Conservation (phyloP, 2,888 invertebrate genomes). For the Eupithecia pulchellata region DNA sequence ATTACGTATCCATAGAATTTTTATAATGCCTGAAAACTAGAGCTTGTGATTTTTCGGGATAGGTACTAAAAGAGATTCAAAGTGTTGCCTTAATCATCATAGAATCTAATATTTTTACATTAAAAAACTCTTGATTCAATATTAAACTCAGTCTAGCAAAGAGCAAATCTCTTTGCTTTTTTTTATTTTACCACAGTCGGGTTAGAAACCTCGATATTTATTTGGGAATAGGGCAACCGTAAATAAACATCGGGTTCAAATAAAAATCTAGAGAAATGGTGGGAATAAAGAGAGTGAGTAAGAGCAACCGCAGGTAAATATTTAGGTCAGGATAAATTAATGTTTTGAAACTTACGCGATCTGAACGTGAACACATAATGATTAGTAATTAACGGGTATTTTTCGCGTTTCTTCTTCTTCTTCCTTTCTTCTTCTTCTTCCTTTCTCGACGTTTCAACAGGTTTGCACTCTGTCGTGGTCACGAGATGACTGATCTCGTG, state of each 20-base stretch:
- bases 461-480: too few relatives aligned
- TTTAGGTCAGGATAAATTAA: neutral
- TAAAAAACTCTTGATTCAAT: neutral
- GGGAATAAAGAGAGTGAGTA: constrained; percentile 22
- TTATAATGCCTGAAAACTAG: neutral
- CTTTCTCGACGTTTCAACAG: too few relatives aligned
- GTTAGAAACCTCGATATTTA: neutral
- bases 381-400: too few relatives aligned
- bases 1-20: neutral
- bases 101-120: neutral
- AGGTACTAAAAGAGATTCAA: neutral
- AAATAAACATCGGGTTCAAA: constrained; percentile 22
- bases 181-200: neutral
- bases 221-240: constrained; percentile 3
- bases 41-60: neutral
- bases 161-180: neutral
- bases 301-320: neutral
- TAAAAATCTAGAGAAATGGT: constrained; percentile 28
- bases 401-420: too few relatives aligned
- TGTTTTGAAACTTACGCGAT: neutral
- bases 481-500: too few relatives aligned
- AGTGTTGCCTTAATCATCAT: neutral
- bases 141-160: neutral
- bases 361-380: too few relatives aligned
- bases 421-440: too few relatives aligned